Percentiles rank a stretch among this genome's conserved stretches.
phyloP scores from a whole-genome alignment of 2,113 vertebrate genomes.

The Ptyas mucosa region DNA sequence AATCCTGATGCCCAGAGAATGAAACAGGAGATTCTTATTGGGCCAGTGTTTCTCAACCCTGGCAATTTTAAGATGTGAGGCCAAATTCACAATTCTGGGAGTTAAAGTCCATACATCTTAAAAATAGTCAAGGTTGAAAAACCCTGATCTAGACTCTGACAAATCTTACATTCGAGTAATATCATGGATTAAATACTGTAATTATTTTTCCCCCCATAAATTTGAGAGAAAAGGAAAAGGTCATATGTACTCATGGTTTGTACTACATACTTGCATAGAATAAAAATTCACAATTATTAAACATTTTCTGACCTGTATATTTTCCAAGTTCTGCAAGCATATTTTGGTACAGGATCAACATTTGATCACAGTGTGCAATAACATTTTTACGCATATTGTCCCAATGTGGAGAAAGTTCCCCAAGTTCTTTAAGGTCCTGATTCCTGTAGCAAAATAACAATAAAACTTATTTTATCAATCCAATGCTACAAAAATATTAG shows the following conservation, averaged over 20 bases:
- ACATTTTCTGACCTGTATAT: constrained; percentile 76
- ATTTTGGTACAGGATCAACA: constrained; percentile 87
- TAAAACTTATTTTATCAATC: constrained; percentile 33
- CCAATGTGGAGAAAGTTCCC: constrained; percentile 97
- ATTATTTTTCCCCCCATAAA: not conserved
- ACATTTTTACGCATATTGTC: constrained; percentile 93
- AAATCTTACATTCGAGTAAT: not conserved
- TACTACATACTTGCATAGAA: not conserved
- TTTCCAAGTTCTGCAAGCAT: constrained; percentile 88
- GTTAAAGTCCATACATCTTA: not conserved
- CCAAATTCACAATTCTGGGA: not conserved
- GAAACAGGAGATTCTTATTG: not conserved
- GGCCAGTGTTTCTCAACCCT: not conserved
- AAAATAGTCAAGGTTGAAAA: not conserved
- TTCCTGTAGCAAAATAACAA: constrained; percentile 71
- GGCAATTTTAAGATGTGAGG: not conserved
- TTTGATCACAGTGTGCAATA: constrained; percentile 86
- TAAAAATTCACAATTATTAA: not conserved
- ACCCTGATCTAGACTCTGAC: not conserved
- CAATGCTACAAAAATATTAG: not conserved
- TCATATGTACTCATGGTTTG: not conserved
- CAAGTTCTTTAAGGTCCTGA: constrained; percentile 89
- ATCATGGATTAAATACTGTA: not conserved
- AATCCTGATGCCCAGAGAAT: not conserved
- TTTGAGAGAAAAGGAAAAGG: not conserved